These are phyloP conservation scores for Astyanax mexicanus DNA, from an alignment of 2,797 vertebrate species.

Conservation along the genomic window DNA sequence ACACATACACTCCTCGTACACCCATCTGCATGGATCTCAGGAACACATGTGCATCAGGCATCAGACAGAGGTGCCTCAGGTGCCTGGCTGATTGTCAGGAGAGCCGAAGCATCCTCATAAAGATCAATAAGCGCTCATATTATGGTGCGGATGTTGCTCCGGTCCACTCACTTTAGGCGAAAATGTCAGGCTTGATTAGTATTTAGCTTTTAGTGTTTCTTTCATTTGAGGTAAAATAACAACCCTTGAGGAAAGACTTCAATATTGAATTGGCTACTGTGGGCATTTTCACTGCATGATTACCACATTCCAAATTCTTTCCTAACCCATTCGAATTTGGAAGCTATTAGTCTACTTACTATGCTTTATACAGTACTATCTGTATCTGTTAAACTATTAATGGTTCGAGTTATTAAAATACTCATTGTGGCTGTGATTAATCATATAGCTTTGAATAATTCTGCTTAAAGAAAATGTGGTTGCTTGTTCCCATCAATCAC, in stretches of 20 bases:
- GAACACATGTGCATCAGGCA: constrained; percentile 37
- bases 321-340: background rate
- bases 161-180: constrained; percentile 20
- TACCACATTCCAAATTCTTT: background rate
- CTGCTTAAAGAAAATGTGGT: too few relatives aligned
- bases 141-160: constrained; percentile 29
- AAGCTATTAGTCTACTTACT: background rate
- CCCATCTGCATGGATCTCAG: constrained; percentile 36
- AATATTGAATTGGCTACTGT: background rate
- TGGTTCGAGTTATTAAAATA: too few relatives aligned
- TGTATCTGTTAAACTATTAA: too few relatives aligned
- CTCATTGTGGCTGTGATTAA: too few relatives aligned
- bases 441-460: too few relatives aligned
- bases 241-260: background rate
- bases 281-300: background rate
- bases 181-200: constrained; percentile 33
- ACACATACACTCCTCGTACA: constrained; percentile 32
- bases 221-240: background rate
- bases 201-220: constrained; percentile 11
- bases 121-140: constrained; percentile 57
- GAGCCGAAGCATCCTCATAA: constrained; percentile 34
- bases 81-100: constrained; percentile 50
- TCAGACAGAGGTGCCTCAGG: constrained; percentile 54
- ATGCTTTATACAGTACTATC: too few relatives aligned
- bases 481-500: too few relatives aligned